phyloP scores from a whole-genome alignment of 2,888 invertebrate genomes.

The Cryptus armator region DNA sequence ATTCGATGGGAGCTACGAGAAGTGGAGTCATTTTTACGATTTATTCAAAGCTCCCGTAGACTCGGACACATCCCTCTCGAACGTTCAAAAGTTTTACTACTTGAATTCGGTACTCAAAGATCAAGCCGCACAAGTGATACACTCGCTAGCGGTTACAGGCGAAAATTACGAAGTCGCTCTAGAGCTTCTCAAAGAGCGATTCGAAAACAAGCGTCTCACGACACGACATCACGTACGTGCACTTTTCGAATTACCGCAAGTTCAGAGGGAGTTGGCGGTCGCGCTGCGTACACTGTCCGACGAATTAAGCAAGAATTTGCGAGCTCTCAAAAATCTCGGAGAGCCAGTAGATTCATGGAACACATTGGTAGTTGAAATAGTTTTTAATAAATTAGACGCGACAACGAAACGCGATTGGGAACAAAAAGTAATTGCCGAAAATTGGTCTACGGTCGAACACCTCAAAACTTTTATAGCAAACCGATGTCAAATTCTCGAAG shows the following conservation, averaged over 20 bases:
- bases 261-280: slow-evolving; percentile 38
- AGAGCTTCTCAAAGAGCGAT: slow-evolving; percentile 51
- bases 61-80: slow-evolving; percentile 25
- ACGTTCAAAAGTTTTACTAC: slow-evolving; percentile 57
- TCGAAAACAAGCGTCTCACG: slow-evolving; percentile 49
- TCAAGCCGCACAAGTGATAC: slow-evolving; percentile 49
- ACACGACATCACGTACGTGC: slow-evolving; percentile 40
- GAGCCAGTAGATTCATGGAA: slow-evolving; percentile 52
- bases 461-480: slow-evolving; percentile 34
- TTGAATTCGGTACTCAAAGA: slow-evolving; percentile 53
- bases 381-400: slow-evolving; percentile 48
- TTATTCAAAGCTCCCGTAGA: slow-evolving; percentile 51
- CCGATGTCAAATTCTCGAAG: slow-evolving; percentile 48
- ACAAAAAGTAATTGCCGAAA: slow-evolving; percentile 45
- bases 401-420: slow-evolving; percentile 63
- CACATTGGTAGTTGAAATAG: slow-evolving; percentile 41
- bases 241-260: slow-evolving; percentile 36
- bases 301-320: slow-evolving; percentile 28
- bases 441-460: slow-evolving; percentile 21
- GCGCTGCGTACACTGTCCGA: slow-evolving; percentile 42
- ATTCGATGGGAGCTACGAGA: slow-evolving; percentile 52
- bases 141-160: slow-evolving; percentile 31
- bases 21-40: slow-evolving; percentile 61
- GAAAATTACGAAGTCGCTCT: slow-evolving; percentile 52
- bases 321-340: slow-evolving; percentile 45